phyloP scores from a whole-genome alignment of 2,113 vertebrate species.

The Ploceus nigricollis region DNA sequence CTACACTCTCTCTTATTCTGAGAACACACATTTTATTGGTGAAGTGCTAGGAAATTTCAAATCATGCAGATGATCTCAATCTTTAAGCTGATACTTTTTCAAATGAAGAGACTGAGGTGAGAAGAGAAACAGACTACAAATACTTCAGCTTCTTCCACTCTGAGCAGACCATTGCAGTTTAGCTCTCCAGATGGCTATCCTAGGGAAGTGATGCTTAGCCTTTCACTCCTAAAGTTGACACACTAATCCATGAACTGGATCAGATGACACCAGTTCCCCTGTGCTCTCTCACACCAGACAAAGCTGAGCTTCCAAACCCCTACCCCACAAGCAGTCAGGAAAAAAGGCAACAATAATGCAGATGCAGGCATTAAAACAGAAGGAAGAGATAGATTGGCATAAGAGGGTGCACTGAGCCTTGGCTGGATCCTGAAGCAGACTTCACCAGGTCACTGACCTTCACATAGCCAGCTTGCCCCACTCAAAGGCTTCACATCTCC shows the following conservation, averaged over 20 bases:
- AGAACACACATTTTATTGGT: not conserved
- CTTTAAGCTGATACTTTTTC: not conserved
- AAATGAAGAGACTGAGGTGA: not conserved
- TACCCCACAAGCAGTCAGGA: not conserved
- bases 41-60: not conserved
- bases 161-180: not conserved
- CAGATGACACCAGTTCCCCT: not conserved
- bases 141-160: not conserved
- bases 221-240: not conserved
- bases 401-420: not conserved
- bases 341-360: not conserved
- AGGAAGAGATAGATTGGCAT: rapidly evolving
- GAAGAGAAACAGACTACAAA: not conserved
- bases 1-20: not conserved
- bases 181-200: not conserved
- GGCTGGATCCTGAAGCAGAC: not conserved
- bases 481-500: not conserved
- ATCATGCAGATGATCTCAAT: not conserved
- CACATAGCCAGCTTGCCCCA: not conserved
- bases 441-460: not conserved
- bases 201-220: not conserved
- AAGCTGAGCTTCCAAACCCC: not conserved
- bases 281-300: not conserved
- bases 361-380: not conserved
- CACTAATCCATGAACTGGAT: not conserved